Percentiles rank a stretch among this genome's conserved stretches.
Evolutionary conservation across 2,888 invertebrate species (phyloP).

Genomic region (Nomada hirtipes): DNA sequence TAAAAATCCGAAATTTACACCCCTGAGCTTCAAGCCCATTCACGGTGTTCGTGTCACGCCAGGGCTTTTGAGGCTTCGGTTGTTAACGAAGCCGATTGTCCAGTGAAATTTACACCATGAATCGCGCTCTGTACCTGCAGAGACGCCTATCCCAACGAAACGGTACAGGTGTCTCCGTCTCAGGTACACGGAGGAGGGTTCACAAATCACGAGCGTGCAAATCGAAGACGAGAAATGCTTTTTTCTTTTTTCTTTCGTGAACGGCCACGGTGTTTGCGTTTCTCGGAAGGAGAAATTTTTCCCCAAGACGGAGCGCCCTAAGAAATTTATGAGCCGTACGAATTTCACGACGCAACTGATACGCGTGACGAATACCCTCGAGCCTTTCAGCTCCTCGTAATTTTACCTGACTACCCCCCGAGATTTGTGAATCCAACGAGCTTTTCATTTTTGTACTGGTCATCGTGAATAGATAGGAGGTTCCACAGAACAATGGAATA

Average conservation of each 20-base stretch:
- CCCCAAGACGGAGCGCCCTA: not conserved
- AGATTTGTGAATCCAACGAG: not conserved
- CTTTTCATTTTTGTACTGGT: not conserved
- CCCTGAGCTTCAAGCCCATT: constrained; percentile 45
- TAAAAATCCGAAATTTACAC: not conserved
- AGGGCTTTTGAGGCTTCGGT: constrained; percentile 38
- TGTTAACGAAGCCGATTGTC: constrained; percentile 70
- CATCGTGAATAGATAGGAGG: not conserved
- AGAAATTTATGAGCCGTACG: constrained; percentile 22
- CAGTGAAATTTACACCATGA: constrained; percentile 66
- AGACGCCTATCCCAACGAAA: not conserved
- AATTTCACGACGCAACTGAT: constrained; percentile 34
- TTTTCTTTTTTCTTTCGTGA: not conserved
- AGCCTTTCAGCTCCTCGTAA: not conserved
- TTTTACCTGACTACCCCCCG: not conserved
- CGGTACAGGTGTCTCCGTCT: constrained; percentile 23
- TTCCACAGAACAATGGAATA: not conserved
- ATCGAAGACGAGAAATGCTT: constrained; percentile 11
- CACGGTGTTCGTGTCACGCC: constrained; percentile 59
- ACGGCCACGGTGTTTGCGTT: constrained; percentile 8
- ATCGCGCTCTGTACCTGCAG: constrained; percentile 49
- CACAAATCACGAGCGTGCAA: constrained; percentile 42
- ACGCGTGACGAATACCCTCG: constrained; percentile 39
- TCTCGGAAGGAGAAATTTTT: constrained; percentile 11
- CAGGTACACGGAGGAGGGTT: constrained; percentile 10